A percentile compares a stretch with the other conserved stretches of the same genome.
Evolutionary conservation across 2,888 invertebrate species (phyloP).

Genomic region (Chrysodeixis includens): DNA sequence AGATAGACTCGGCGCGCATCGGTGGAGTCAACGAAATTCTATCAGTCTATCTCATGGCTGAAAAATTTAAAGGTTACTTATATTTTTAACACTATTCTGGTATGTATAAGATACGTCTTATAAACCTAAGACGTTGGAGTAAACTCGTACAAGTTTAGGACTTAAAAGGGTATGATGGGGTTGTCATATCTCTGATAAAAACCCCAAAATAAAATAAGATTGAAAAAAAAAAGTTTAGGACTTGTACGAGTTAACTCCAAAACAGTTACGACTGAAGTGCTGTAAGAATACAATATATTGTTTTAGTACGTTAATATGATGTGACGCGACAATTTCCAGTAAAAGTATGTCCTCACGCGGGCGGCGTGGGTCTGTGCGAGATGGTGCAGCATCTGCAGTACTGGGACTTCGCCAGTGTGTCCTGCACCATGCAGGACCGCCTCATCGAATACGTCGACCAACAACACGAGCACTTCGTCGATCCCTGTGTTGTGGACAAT

Average conservation of each 20-base stretch:
- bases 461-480: slow-evolving; percentile 95
- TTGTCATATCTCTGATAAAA: too few relatives aligned
- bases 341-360: slow-evolving; percentile 97
- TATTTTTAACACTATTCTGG: not conserved
- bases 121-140: too few relatives aligned
- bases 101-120: too few relatives aligned
- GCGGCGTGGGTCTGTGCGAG: slow-evolving; percentile 98
- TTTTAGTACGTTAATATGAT: too few relatives aligned
- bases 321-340: slow-evolving; percentile 90
- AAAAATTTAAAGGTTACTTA: slow-evolving; percentile 92
- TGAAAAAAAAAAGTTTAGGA: too few relatives aligned
- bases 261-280: too few relatives aligned
- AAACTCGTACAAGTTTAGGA: too few relatives aligned
- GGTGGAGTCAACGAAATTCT: slow-evolving; percentile 97
- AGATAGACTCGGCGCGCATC: slow-evolving; percentile 96
- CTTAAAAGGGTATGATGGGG: too few relatives aligned
- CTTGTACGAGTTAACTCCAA: too few relatives aligned
- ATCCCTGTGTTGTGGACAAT: slow-evolving; percentile 92
- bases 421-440: slow-evolving; percentile 92
- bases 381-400: slow-evolving; percentile 97
- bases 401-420: slow-evolving; percentile 95
- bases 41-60: slow-evolving; percentile 96
- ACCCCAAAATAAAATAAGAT: too few relatives aligned
- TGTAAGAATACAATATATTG: too few relatives aligned
- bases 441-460: slow-evolving; percentile 97